These are phyloP conservation scores for Mayetiola destructor DNA, from an alignment of 2,888 invertebrate species.

Conservation along the genomic window DNA sequence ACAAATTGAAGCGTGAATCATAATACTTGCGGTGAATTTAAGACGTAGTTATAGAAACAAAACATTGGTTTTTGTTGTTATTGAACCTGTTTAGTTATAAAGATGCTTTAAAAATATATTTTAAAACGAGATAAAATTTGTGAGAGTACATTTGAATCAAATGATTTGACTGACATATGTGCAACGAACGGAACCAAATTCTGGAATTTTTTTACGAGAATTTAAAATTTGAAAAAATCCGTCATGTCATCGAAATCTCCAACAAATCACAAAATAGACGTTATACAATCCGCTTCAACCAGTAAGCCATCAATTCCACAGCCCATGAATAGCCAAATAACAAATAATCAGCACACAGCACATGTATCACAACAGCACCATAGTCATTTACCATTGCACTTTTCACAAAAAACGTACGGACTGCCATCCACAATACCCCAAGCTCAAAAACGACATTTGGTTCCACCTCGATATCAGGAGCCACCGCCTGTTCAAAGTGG, in stretches of 20 bases:
- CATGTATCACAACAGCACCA: background rate
- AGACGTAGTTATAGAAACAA: too few relatives aligned
- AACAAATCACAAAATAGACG: background rate
- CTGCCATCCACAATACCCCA: conserved; percentile 7
- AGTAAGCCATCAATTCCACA: conserved; percentile 1
- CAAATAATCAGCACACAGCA: background rate
- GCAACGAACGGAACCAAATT: background rate
- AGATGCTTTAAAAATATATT: background rate
- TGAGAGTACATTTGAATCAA: background rate
- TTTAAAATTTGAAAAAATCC: background rate
- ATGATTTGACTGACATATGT: background rate
- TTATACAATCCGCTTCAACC: background rate
- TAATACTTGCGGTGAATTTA: too few relatives aligned
- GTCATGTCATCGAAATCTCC: conserved; percentile 12
- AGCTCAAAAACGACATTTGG: conserved; percentile 4
- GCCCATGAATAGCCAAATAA: background rate
- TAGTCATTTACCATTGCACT: conserved; percentile 1
- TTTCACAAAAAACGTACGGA: conserved; percentile 1
- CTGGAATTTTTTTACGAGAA: background rate
- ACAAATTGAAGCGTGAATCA: too few relatives aligned
- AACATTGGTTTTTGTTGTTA: too few relatives aligned
- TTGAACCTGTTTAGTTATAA: too few relatives aligned
- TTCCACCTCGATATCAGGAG: conserved; percentile 31
- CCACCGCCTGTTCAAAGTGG: conserved; percentile 54
- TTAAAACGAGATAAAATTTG: background rate